phyloP scores from a whole-genome alignment of 1,140 invertebrate species.

The Pseudomyrmex flavicornis region DNA sequence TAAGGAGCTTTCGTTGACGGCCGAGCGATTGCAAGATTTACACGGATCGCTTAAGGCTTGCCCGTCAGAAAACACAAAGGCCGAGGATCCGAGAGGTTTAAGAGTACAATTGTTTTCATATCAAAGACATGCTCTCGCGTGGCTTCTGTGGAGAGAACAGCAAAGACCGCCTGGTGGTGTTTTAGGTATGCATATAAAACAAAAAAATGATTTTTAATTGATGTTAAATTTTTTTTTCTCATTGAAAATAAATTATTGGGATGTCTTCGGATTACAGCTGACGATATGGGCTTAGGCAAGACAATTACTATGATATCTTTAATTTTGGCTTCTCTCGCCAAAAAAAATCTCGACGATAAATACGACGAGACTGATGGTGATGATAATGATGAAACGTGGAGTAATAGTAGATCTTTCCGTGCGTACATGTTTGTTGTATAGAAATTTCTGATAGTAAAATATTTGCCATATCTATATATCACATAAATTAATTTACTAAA shows the following conservation, averaged over 20 bases:
- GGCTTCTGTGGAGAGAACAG: constrained; percentile 95
- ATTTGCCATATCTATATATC: not conserved
- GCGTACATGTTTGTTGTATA: constrained; percentile 65
- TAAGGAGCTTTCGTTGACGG: constrained; percentile 88
- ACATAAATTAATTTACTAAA: constrained; percentile 3
- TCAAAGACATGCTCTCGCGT: constrained; percentile 94
- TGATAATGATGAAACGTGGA: constrained; percentile 72
- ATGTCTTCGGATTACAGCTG: constrained; percentile 86
- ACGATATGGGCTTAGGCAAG: constrained; percentile 98
- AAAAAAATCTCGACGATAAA: constrained; percentile 71
- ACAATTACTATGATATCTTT: constrained; percentile 96
- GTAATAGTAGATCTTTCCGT: constrained; percentile 76
- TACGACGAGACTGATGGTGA: constrained; percentile 51
- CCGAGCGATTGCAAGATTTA: constrained; percentile 90
- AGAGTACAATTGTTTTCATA: constrained; percentile 92
- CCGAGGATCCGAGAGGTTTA: constrained; percentile 88
- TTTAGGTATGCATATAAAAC: constrained; percentile 81
- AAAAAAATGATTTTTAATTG: constrained; percentile 8
- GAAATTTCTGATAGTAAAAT: not conserved
- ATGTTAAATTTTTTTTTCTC: constrained; percentile 54
- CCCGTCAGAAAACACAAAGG: constrained; percentile 87
- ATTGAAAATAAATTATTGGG: constrained; percentile 58
- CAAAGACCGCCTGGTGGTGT: constrained; percentile 94
- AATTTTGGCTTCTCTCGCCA: constrained; percentile 84
- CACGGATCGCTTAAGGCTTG: constrained; percentile 90